Percentiles rank a stretch among this genome's conserved stretches.
Conservation (phyloP, 2,797 vertebrate species). For the Rhinoraja longicauda region DNA sequence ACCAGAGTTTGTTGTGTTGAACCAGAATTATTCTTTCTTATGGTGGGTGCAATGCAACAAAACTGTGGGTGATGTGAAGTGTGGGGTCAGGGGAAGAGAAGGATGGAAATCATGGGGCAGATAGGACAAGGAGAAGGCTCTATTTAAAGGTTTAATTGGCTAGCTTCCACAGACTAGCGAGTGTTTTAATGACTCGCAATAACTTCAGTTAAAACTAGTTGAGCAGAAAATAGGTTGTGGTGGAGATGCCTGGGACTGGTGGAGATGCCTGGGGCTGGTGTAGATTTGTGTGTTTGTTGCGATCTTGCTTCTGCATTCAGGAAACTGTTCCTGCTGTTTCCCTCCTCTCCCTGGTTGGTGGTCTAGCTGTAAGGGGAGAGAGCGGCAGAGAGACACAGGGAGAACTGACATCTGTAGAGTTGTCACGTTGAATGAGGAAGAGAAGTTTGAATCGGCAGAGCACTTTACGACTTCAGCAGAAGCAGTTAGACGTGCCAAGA, state of each 20-base stretch:
- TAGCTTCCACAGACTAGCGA: slow-evolving; percentile 99
- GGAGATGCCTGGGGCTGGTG: slow-evolving; percentile 98
- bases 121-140: slow-evolving; percentile 75
- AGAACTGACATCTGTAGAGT: neutral
- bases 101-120: slow-evolving; percentile 48
- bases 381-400: no score
- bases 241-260: slow-evolving; percentile 89
- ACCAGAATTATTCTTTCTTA: neutral
- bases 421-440: no score
- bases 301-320: slow-evolving; percentile 69
- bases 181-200: slow-evolving; percentile 99
- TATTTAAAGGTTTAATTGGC: slow-evolving; percentile 99
- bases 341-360: slow-evolving; percentile 52
- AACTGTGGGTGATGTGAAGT: neutral
- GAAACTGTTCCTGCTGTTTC: slow-evolving; percentile 63
- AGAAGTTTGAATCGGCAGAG: neutral
- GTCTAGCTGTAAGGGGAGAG: slow-evolving; percentile 57
- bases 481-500: neutral
- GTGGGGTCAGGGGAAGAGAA: slow-evolving; percentile 51
- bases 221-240: slow-evolving; percentile 99
- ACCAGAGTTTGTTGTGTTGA: neutral
- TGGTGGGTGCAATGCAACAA: neutral
- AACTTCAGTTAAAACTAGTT: slow-evolving; percentile 99
- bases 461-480: no score
- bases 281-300: slow-evolving; percentile 80